Base-by-base conservation (phyloP, 2,888 invertebrate species). In the Brachycybe producta region DNA sequence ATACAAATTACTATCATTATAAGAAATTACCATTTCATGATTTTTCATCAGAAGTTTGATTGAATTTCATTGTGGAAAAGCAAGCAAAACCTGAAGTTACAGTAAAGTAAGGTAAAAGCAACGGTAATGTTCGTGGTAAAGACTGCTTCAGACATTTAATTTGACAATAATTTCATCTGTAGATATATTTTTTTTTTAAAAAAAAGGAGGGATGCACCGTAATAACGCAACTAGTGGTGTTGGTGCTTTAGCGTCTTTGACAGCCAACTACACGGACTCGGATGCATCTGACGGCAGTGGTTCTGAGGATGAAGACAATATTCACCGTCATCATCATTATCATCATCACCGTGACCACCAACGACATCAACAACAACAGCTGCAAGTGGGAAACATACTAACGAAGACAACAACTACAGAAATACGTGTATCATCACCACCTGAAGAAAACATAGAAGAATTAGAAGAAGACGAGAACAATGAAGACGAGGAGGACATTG, bases 231-330 rank as follows among this genome's bases (percentile, higher is more conserved):
- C n/a, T n/a, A 36, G 15, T 5, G n/a, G 15, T 7, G 41, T 40
- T 4, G 28, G 48, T 26, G 48, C 36, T 13, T 48, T 48, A 30
- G 48, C 48, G 17, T 48, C 48, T 7, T 48, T 48, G 15, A 48
- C 48, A 19, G 48, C 48, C 7, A 48, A 40, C 11, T 48, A 48
- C 48, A 48, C 48, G 3, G 48, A 40, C 27, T 48, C 48, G 23
- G 48, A 48, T 28, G 48, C 26, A 13, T 48, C 48, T 2, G 48
- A 48, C 7, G 17, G 19, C 27, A n/a, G n/a, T n/a, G n/a, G n/a
- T n/a, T 5, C 7, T n/a, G 47, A 46, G 7, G 48, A 48, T 19
- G 39, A 48, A 24, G 11, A 15, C 4, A 21, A 26, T n/a, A 5
- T 8, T 2, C 38, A n/a, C 38, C 38, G 8, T 8, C 23, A 8